Evolutionary conservation across 2,113 vertebrate genomes (phyloP).

Genomic region (Plectropomus leopardus): DNA sequence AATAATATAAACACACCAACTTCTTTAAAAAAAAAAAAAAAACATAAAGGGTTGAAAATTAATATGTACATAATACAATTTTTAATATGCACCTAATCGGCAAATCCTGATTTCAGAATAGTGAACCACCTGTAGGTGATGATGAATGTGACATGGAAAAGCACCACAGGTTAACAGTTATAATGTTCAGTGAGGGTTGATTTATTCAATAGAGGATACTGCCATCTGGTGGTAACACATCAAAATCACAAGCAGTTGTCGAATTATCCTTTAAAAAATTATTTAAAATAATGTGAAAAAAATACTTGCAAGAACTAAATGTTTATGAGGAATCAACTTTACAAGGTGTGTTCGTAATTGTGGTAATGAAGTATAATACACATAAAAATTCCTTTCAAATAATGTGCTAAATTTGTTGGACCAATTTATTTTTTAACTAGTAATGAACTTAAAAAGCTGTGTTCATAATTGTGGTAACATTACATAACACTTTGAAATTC

Average conservation of each 20-base stretch:
- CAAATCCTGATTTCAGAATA: not conserved
- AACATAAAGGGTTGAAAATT: not conserved
- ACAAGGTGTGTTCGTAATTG: too few species aligned
- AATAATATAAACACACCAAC: not conserved
- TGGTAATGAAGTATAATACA: too few species aligned
- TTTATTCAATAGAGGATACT: slow-evolving; percentile 32
- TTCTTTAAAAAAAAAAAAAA: too few species aligned
- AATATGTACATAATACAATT: not conserved
- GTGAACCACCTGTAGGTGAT: not conserved
- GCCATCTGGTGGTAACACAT: slow-evolving; percentile 57
- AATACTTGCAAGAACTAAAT: too few species aligned
- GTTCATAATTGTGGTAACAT: too few species aligned
- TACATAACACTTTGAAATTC: too few species aligned
- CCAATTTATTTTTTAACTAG: too few species aligned
- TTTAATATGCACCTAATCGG: not conserved
- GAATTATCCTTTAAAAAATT: not conserved
- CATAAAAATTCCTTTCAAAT: too few species aligned
- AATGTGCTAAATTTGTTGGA: too few species aligned
- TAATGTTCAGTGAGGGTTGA: not conserved
- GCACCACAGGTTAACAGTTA: not conserved
- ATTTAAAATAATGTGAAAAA: not conserved
- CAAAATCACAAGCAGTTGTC: not conserved
- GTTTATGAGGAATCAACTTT: too few species aligned
- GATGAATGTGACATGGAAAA: not conserved
- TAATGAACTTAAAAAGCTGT: too few species aligned